Evolutionary conservation across 2,113 vertebrate genomes (phyloP).

Genomic region (Pardalotus punctatus): DNA sequence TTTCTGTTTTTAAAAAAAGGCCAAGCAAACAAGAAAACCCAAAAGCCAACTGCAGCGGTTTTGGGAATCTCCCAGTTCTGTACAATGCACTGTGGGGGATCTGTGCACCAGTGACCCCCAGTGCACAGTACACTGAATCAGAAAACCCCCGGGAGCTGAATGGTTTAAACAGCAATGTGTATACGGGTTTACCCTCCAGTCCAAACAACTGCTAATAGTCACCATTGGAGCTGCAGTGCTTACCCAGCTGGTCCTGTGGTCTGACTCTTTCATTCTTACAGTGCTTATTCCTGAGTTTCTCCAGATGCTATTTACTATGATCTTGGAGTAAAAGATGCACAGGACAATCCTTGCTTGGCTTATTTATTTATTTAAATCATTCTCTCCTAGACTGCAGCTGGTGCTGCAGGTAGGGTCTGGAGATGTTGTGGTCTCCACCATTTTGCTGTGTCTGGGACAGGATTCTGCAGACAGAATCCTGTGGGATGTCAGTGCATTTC

Average conservation of each 20-base stretch:
- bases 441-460: not conserved
- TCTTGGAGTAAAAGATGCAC: not conserved
- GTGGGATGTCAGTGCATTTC: not conserved
- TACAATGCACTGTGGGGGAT: accelerated
- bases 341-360: not conserved
- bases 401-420: not conserved
- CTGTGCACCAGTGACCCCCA: not conserved
- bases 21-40: not conserved
- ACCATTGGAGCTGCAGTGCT: accelerated
- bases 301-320: not conserved
- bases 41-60: not conserved
- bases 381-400: not conserved
- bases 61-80: not conserved
- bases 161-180: not conserved
- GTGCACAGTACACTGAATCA: not conserved
- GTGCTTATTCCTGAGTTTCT: not conserved
- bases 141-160: not conserved
- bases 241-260: not conserved
- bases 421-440: not conserved
- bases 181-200: not conserved
- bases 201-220: not conserved
- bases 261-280: not conserved
- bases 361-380: not conserved
- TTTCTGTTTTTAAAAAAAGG: not conserved
- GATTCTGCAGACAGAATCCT: not conserved